Base-by-base conservation (phyloP, 92 coral and sea anemone genomes). In the Hydrozoanthus gracilis region DNA sequence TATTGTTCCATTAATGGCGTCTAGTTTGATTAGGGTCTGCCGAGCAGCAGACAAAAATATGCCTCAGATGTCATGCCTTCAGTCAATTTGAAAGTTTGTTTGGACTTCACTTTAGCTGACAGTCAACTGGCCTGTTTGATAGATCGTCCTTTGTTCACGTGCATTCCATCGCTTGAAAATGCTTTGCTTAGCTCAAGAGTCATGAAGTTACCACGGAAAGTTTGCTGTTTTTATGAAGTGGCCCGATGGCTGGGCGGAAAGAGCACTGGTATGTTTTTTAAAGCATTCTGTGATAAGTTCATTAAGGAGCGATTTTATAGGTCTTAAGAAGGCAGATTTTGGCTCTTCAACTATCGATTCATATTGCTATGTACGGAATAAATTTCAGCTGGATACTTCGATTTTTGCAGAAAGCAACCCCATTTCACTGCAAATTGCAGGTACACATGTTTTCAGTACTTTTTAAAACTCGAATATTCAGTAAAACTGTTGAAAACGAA, bases 101-200 rank as follows among this genome's bases (percentile, higher is more conserved):
- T 80, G 58, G 56, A 6, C 18, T 79, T 62, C 11, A 68, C 44
- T 68, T 14, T 6, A 68, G 73, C 64, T 68, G 68, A 51, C 55
- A 77, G 55, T 20, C 12, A 67, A 16, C 6, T 79, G 49, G 58
- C 49, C 84, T 62, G 27, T 54, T 79, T 60, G 71, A 79, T 45
- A 48, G 16, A 65, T 47, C 66, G 47, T 16, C n/a, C 48, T 78
- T 80, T 80, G 73, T 79, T 50, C 15, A 56, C 15, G 50, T 27
- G 56, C 84, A 79, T 79, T 79, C 84, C 84, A 79, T 48, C 73
- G n/a, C 45, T 17, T 3, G 73, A 79, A 79, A 79, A n/a, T 79
- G 6, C 7, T 46, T 66, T 45, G 71, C 18, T 8, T 18, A 18
- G 8, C 15, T 27, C 39, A 27, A 27, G 39, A 15, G 35, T 18